Base-by-base conservation (phyloP, 2,113 vertebrate species). In the Nycticebus coucang region DNA sequence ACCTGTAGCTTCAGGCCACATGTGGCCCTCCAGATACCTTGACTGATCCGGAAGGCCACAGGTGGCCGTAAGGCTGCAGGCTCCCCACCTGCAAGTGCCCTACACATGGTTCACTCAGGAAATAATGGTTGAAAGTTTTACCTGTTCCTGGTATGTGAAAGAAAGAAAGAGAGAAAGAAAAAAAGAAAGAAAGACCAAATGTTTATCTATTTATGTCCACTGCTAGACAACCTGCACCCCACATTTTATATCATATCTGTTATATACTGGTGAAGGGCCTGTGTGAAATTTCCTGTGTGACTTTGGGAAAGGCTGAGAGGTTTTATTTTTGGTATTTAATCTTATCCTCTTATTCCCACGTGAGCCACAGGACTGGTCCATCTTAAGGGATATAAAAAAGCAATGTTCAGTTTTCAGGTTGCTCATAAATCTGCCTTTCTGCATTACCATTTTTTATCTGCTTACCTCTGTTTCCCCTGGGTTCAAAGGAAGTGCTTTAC, bases 391-490 rank as follows among this genome's bases (percentile, higher is more conserved):
- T 87, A 96, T 83, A 86, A 86, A 98, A 98, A 86, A 86, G 75
- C 94, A 75, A 60, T 81, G 96, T 95, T 95, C 87, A 28, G 74
- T 84, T 97, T 95, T 95, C 77, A 86, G 60, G 0, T 95, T 71
- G 85, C 37, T 94, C 87, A 86, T 96, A 93, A 94, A 97, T 97
- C 90, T 96, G 88, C 60, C 79, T 92, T 93, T 59, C 85, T 88
- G 64, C 35, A 59, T 97, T 97, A 89, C 95, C 97, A 90, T 96
- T 98, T 96, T 97, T 97, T 97, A 66, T 97, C 98, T 98, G 95
- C 59, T 24, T 95, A 45, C 69, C 93, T 98, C 80, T 97, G 72
- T 82, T 91, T 97, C 97, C 96, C 92, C 50, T 21, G 94, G 95
- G 84, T 74, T 93, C 37, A 24, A 95, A 97, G 69, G 91, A 95